A percentile compares a stretch with the other conserved stretches of the same genome.
These are phyloP conservation scores for Diachasma alloeum DNA, from an alignment of 1,140 invertebrate genomes.

Conservation along the genomic window DNA sequence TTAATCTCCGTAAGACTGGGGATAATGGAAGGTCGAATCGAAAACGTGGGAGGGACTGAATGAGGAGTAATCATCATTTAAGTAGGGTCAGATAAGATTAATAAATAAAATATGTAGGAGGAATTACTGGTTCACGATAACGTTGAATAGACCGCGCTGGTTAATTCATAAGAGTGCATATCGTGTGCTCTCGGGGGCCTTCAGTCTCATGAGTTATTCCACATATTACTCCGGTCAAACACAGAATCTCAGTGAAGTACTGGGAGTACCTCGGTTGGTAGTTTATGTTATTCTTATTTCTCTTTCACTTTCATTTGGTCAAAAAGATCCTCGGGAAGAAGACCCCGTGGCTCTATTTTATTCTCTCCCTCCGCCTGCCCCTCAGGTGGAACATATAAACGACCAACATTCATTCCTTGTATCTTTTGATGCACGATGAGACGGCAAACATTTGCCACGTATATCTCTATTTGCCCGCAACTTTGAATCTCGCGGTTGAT, in stretches of 20 bases:
- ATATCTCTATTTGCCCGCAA: constrained; percentile 56
- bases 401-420: constrained; percentile 54
- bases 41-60: background rate
- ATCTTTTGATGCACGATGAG: constrained; percentile 58
- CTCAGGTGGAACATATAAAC: constrained; percentile 12
- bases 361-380: background rate
- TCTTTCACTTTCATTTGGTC: background rate
- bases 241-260: background rate
- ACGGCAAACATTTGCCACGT: constrained; percentile 51
- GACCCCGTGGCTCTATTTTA: background rate
- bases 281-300: background rate
- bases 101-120: background rate
- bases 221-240: background rate
- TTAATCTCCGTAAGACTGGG: background rate
- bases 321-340: background rate
- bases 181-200: background rate
- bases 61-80: background rate
- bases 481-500: constrained; percentile 61
- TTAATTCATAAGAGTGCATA: background rate
- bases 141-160: background rate
- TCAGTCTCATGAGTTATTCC: background rate
- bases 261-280: background rate
- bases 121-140: background rate
- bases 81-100: background rate
- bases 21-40: background rate